These are phyloP conservation scores for Corbicula japonica DNA, from an alignment of 2,888 invertebrate genomes.

Conservation along the genomic window DNA sequence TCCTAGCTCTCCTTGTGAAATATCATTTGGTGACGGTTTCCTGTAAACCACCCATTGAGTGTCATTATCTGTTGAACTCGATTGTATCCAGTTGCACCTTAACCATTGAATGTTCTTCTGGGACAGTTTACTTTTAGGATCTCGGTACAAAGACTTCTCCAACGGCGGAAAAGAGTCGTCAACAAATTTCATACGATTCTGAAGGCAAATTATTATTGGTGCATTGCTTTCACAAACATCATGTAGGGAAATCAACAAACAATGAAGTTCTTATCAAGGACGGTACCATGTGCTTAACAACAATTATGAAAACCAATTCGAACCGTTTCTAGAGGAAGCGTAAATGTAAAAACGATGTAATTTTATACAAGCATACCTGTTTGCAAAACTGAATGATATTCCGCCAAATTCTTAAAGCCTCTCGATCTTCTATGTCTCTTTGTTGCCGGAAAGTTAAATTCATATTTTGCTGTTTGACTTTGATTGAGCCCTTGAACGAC, in stretches of 20 bases:
- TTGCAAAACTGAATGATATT: slow-evolving; percentile 96
- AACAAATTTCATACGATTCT: slow-evolving; percentile 95
- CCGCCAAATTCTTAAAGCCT: slow-evolving; percentile 96
- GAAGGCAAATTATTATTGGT: no score
- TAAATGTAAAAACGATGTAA: not conserved
- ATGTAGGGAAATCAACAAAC: no score
- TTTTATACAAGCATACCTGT: slow-evolving; percentile 88
- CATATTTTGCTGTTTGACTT: slow-evolving; percentile 87
- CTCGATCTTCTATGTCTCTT: slow-evolving; percentile 92
- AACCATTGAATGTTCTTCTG: slow-evolving; percentile 91
- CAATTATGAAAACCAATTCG: no score
- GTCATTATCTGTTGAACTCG: slow-evolving; percentile 88
- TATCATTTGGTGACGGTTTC: slow-evolving; percentile 97
- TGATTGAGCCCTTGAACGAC: slow-evolving; percentile 42
- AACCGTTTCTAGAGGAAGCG: no score
- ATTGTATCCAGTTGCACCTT: slow-evolving; percentile 94
- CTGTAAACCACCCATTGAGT: slow-evolving; percentile 97
- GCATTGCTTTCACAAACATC: no score
- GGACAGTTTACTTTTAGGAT: slow-evolving; percentile 65
- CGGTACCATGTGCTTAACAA: no score
- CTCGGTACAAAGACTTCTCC: slow-evolving; percentile 90
- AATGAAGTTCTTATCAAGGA: no score
- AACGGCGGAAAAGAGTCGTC: slow-evolving; percentile 98
- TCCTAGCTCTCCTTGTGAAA: slow-evolving; percentile 97
- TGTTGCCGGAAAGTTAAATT: slow-evolving; percentile 94